phyloP scores from a whole-genome alignment of 2,113 vertebrate genomes.

The Poecile atricapillus region DNA sequence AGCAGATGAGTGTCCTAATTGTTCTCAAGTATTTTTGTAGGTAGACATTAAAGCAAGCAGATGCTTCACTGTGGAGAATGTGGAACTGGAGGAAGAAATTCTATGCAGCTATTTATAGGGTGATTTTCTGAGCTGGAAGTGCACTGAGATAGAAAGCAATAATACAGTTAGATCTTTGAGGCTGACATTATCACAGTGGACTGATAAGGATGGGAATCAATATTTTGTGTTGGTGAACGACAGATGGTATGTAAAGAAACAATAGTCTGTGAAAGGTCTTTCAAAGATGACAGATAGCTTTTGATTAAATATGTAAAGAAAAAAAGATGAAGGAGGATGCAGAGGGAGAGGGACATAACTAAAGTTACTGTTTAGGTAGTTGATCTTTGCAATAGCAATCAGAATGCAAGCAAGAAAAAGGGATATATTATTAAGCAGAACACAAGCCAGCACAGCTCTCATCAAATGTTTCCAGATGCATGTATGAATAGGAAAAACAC shows the following conservation, averaged over 20 bases:
- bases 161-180: not conserved
- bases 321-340: not conserved
- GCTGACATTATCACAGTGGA: not conserved
- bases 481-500: not conserved
- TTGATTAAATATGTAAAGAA: not conserved
- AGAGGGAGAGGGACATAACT: not conserved
- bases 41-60: not conserved
- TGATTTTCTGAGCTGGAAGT: not conserved
- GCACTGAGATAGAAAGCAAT: not conserved
- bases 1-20: not conserved
- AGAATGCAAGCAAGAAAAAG: not conserved
- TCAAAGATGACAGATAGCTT: not conserved
- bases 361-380: not conserved
- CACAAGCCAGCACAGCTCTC: not conserved
- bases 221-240: not conserved
- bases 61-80: not conserved
- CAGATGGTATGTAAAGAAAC: conserved; percentile 4
- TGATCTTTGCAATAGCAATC: not conserved
- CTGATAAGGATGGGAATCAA: not conserved
- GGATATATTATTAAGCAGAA: not conserved
- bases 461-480: not conserved
- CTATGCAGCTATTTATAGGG: not conserved
- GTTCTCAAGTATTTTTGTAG: not conserved
- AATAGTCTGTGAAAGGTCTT: not conserved
- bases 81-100: not conserved